phyloP scores from a whole-genome alignment of 64 coral and sea anemone species.

The Stylophora pistillata region DNA sequence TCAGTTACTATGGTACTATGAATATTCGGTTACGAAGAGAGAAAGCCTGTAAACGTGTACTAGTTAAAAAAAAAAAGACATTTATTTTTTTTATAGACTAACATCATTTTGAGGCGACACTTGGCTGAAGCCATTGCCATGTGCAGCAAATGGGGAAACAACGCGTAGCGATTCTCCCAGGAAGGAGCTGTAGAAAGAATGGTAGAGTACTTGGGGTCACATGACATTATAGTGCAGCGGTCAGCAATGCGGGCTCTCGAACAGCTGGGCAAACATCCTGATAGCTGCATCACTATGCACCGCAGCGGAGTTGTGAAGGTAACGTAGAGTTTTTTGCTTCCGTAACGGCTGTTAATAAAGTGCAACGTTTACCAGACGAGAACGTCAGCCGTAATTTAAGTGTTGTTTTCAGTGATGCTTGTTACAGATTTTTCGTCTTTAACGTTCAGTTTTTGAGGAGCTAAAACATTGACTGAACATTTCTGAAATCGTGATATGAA shows the following conservation, averaged over 20 bases:
- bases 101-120: slow-evolving; percentile 54
- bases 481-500: no score
- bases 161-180: slow-evolving; percentile 62
- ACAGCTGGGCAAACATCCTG: slow-evolving; percentile 56
- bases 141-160: slow-evolving; percentile 83
- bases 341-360: background rate
- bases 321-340: background rate
- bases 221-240: slow-evolving; percentile 72
- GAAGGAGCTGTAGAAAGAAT: slow-evolving; percentile 77
- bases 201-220: slow-evolving; percentile 71
- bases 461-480: no score
- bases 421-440: no score
- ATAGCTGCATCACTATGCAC: slow-evolving; percentile 89
- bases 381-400: no score
- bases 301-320: slow-evolving; percentile 84
- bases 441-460: no score
- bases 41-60: no score
- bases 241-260: slow-evolving; percentile 82
- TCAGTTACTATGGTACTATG: background rate
- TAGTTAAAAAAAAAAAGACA: no score
- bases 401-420: no score
- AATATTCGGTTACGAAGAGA: no score
- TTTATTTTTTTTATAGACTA: slow-evolving; percentile 39
- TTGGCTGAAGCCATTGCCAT: slow-evolving; percentile 83
- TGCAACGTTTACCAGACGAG: no score